Percentiles rank a stretch among this genome's conserved stretches.
phyloP scores from a whole-genome alignment of 2,113 vertebrate species.

The Tupaia chinensis region DNA sequence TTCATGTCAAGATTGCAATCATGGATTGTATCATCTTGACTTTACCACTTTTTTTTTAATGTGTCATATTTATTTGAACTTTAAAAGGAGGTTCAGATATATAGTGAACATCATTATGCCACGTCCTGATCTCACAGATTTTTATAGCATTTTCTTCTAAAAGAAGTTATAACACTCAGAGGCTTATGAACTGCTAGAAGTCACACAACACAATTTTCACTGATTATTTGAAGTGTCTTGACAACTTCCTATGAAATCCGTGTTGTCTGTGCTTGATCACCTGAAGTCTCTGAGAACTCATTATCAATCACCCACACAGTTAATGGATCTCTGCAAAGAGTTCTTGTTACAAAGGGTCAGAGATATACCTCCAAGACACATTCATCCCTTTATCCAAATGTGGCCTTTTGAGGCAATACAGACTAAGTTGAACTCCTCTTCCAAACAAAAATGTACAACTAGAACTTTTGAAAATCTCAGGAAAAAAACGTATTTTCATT shows the following conservation, averaged over 20 bases:
- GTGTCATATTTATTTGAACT: neutral
- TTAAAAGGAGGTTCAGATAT: conserved; percentile 22
- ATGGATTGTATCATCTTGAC: neutral
- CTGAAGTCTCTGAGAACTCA: too few species aligned
- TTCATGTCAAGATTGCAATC: neutral
- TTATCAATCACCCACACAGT: neutral
- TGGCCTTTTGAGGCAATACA: neutral
- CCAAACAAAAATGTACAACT: neutral
- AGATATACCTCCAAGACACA: neutral
- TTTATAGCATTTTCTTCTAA: conserved; percentile 38
- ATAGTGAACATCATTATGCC: neutral
- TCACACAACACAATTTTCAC: neutral
- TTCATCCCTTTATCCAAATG: neutral
- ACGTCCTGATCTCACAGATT: neutral
- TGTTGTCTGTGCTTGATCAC: neutral
- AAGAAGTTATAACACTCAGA: conserved; percentile 15
- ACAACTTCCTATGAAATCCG: neutral
- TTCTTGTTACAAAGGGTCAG: neutral
- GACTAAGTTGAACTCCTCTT: neutral
- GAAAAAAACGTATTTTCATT: neutral
- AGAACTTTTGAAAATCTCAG: neutral
- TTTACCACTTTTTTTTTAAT: conserved; percentile 15
- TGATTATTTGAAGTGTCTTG: neutral
- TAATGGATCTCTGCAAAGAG: neutral
- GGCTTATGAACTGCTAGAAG: neutral